phyloP scores from a whole-genome alignment of 2,113 vertebrate species.

The Triplophysa rosa region DNA sequence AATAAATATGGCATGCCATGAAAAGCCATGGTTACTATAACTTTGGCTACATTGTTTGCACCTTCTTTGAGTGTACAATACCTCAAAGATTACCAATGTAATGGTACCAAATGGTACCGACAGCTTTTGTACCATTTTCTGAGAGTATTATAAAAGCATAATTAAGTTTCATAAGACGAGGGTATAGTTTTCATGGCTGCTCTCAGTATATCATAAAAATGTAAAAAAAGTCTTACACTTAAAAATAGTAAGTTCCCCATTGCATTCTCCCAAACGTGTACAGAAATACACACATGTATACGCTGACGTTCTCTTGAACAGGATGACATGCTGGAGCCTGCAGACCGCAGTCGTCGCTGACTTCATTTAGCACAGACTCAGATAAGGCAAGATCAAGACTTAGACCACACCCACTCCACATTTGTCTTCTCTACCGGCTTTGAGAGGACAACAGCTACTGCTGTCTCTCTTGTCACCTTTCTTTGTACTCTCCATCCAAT shows the following conservation, averaged over 20 bases:
- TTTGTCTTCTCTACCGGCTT: constrained; percentile 54
- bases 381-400: constrained; percentile 43
- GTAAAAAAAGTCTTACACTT: constrained; percentile 11
- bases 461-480: constrained; percentile 47
- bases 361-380: constrained; percentile 53
- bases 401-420: constrained; percentile 65
- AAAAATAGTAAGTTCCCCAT: constrained; percentile 54
- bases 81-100: no score
- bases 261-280: constrained; percentile 39
- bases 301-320: constrained; percentile 54
- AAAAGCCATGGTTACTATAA: no score
- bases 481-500: constrained; percentile 32
- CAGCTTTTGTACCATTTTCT: no score
- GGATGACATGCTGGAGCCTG: constrained; percentile 68
- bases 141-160: background rate
- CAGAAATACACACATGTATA: constrained; percentile 25
- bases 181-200: background rate
- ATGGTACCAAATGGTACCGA: no score
- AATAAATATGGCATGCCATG: background rate
- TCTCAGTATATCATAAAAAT: background rate
- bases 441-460: constrained; percentile 49
- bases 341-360: constrained; percentile 59
- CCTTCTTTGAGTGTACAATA: no score
- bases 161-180: background rate
- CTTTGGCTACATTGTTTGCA: no score